phyloP scores from a whole-genome alignment of 2,113 vertebrate genomes.

The Crotalus horridus region DNA sequence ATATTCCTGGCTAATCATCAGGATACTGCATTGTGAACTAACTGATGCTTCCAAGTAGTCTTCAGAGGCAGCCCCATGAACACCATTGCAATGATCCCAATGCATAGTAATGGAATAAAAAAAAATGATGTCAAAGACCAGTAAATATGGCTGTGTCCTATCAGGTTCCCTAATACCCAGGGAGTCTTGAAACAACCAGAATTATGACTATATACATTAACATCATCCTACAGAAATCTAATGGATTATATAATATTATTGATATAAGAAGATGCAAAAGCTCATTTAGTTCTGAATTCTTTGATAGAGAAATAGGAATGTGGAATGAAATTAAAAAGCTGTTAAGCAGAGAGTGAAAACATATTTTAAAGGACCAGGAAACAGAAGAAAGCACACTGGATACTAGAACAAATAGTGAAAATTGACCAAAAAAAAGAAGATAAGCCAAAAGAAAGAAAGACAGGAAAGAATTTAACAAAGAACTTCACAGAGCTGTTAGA shows the following conservation, averaged over 20 bases:
- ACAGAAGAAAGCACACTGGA: not conserved
- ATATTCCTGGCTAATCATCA: not conserved
- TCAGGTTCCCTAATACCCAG: not conserved
- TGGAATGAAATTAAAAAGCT: not conserved
- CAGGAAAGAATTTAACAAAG: not conserved
- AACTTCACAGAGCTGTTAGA: not conserved
- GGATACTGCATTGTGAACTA: not conserved
- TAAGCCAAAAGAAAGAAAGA: not conserved
- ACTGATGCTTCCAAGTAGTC: not conserved
- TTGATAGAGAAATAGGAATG: not conserved
- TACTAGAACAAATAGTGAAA: not conserved
- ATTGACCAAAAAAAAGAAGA: not conserved
- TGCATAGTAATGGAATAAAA: not conserved
- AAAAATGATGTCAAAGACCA: not conserved
- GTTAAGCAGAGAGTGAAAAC: not conserved
- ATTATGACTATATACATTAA: not conserved
- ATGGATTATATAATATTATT: not conserved
- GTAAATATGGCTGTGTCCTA: not conserved
- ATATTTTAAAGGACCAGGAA: not conserved
- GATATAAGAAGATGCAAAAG: not conserved
- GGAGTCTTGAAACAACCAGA: not conserved
- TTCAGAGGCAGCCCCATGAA: not conserved
- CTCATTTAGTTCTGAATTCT: not conserved
- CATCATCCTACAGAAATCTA: not conserved
- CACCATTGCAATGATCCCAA: not conserved